Conservation (phyloP, 2,888 invertebrate species). For the Drosophila helvetica region DNA sequence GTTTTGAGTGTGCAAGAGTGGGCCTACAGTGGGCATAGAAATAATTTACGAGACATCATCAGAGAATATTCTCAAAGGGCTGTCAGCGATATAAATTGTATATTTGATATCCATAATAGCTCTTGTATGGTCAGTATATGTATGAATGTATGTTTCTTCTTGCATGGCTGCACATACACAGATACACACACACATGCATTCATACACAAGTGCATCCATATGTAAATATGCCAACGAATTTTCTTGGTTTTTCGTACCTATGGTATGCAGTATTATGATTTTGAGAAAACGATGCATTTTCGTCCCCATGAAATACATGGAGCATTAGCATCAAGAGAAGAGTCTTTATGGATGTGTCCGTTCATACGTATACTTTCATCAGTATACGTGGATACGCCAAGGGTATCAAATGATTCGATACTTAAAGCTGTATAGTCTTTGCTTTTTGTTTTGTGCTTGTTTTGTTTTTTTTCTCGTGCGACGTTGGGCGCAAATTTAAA, state of each 20-base stretch:
- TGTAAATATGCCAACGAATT: conserved; percentile 13
- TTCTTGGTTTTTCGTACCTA: neutral
- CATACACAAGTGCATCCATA: too few relatives aligned
- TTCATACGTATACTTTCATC: neutral
- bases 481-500: conserved; percentile 54
- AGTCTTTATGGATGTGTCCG: too few relatives aligned
- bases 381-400: conserved; percentile 9
- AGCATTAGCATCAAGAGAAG: too few relatives aligned
- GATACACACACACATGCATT: neutral
- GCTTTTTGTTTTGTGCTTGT: conserved; percentile 23
- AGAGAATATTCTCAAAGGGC: neutral
- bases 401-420: conserved; percentile 6
- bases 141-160: neutral
- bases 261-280: neutral
- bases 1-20: neutral
- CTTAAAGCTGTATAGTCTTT: conserved; percentile 3
- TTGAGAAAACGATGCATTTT: neutral
- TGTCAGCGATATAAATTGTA: neutral
- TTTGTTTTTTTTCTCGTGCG: conserved; percentile 45
- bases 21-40: neutral
- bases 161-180: neutral
- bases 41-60: neutral
- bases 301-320: neutral
- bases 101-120: neutral
- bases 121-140: too few relatives aligned